Evolutionary conservation across 2,797 vertebrate species (phyloP).

Genomic region (Lagodon rhomboides): DNA sequence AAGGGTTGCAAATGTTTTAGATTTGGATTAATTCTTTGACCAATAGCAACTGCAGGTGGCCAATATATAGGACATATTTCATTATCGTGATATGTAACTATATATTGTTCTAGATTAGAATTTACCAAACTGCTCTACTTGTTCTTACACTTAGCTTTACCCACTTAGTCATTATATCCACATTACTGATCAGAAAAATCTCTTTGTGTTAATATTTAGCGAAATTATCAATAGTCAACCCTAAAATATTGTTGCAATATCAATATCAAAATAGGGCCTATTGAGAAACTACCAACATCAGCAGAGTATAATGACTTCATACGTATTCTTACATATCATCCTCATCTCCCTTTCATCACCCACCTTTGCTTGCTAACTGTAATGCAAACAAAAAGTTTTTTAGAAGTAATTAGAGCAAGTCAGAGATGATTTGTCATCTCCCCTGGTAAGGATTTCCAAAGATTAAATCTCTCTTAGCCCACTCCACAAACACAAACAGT

Average conservation of each 20-base stretch:
- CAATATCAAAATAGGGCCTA: no score
- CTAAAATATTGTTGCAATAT: no score
- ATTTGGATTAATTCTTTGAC: neutral
- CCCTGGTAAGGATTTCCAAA: constrained; percentile 78
- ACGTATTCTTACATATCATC: constrained; percentile 1
- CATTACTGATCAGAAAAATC: no score
- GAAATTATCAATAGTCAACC: no score
- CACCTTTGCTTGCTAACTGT: constrained; percentile 25
- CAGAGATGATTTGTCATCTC: constrained; percentile 77
- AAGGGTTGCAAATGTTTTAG: neutral
- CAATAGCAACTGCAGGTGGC: neutral
- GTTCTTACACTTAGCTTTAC: no score
- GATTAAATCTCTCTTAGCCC: constrained; percentile 82
- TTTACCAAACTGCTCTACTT: no score
- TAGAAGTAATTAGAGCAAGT: constrained; percentile 79
- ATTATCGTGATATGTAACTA: no score
- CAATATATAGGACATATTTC: no score
- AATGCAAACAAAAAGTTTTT: constrained; percentile 78
- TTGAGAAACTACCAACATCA: neutral
- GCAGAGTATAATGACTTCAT: neutral
- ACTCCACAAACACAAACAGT: constrained; percentile 81
- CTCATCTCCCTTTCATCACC: constrained; percentile 7
- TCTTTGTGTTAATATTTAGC: no score
- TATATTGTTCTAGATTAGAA: no score
- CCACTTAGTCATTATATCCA: no score